Conservation (phyloP, 2,888 invertebrate species). For the Lordiphosa fenestrarum region DNA sequence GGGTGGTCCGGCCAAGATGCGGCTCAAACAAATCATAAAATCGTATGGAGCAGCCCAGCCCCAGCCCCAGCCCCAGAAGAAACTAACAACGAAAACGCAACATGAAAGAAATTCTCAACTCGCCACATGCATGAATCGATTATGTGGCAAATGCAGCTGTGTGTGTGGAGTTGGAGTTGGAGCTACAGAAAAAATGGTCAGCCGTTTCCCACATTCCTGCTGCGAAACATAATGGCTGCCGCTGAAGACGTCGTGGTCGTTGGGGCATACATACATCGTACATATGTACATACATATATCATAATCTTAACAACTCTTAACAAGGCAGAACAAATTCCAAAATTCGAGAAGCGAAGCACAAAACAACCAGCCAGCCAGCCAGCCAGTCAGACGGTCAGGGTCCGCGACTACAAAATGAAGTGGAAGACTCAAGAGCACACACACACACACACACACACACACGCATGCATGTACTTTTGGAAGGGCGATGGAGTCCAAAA, state of each 20-base stretch:
- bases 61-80: slow-evolving; percentile 40
- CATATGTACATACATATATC: slow-evolving; percentile 68
- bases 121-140: slow-evolving; percentile 74
- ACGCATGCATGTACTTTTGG: slow-evolving; percentile 5
- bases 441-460: slow-evolving; percentile 42
- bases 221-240: slow-evolving; percentile 77
- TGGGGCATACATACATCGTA: slow-evolving; percentile 21
- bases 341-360: slow-evolving; percentile 64
- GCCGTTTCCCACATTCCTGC: slow-evolving; percentile 78
- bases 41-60: slow-evolving; percentile 46
- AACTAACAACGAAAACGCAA: slow-evolving; percentile 67
- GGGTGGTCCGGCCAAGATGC: slow-evolving; percentile 70
- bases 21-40: slow-evolving; percentile 78
- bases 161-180: slow-evolving; percentile 20
- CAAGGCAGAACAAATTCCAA: slow-evolving; percentile 78
- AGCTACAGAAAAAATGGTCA: slow-evolving; percentile 54
- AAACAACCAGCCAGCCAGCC: slow-evolving; percentile 7
- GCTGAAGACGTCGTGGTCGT: slow-evolving; percentile 42
- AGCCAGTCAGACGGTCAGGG: slow-evolving; percentile 64
- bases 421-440: slow-evolving; percentile 37
- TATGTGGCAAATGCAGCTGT: slow-evolving; percentile 58
- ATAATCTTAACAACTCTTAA: slow-evolving; percentile 79
- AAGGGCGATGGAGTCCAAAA: slow-evolving; percentile 9
- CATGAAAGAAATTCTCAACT: slow-evolving; percentile 70
- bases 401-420: slow-evolving; percentile 66